Conservation (phyloP, 1,140 invertebrate genomes). For the Teleogryllus occipitalis region DNA sequence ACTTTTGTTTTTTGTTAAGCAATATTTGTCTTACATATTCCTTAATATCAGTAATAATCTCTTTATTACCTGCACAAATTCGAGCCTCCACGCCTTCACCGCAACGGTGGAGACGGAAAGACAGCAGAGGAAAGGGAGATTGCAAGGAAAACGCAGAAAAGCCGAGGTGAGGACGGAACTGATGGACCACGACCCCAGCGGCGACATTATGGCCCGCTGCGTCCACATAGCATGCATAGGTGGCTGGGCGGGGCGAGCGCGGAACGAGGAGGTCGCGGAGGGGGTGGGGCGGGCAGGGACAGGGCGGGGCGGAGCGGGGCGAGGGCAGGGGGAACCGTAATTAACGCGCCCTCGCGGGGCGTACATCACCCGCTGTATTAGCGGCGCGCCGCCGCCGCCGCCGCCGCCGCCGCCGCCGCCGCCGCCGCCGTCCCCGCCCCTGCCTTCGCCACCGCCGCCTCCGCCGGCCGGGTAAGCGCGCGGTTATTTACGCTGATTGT, state of each 20-base stretch:
- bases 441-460: not conserved
- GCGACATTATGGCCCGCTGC: not conserved
- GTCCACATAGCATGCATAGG: not conserved
- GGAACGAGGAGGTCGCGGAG: not conserved
- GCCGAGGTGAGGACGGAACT: not conserved
- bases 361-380: conserved; percentile 3
- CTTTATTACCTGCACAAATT: too few species aligned
- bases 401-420: too few species aligned
- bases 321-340: not conserved
- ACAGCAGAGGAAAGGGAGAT: too few species aligned
- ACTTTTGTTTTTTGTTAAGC: too few species aligned
- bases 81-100: too few species aligned
- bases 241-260: not conserved
- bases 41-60: too few species aligned
- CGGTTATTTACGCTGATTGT: not conserved
- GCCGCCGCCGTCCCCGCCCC: too few species aligned
- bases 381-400: too few species aligned
- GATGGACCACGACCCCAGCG: not conserved
- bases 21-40: too few species aligned
- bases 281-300: not conserved
- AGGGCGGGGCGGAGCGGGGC: too few species aligned
- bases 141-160: too few species aligned
- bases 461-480: not conserved
- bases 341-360: conserved; percentile 1
- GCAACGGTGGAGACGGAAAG: too few species aligned